phyloP scores from a whole-genome alignment of 1,140 invertebrate genomes.

The Tetramorium parvispinum region DNA sequence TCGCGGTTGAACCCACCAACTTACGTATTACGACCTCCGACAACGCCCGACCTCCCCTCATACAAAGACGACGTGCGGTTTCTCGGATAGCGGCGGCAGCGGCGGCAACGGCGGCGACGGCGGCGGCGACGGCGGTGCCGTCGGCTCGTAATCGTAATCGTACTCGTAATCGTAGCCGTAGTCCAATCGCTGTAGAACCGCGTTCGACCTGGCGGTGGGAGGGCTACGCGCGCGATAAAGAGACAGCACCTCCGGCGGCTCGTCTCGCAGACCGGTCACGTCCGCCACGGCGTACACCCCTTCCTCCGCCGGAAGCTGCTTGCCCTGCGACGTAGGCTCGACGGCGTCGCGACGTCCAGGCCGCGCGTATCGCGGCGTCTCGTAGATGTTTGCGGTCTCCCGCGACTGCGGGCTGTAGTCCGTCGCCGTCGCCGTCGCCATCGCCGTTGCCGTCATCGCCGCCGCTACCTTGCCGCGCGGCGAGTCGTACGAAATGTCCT shows the following conservation, averaged over 20 bases:
- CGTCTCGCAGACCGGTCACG: constrained; percentile 79
- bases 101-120: constrained; percentile 63
- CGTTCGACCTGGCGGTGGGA: constrained; percentile 64
- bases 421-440: neutral
- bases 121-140: constrained; percentile 64
- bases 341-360: constrained; percentile 44
- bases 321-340: constrained; percentile 32
- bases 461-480: constrained; percentile 65
- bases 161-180: constrained; percentile 81
- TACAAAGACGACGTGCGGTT: constrained; percentile 84
- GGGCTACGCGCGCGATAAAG: constrained; percentile 79
- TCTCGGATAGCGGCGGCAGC: constrained; percentile 70
- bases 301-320: constrained; percentile 66
- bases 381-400: constrained; percentile 79
- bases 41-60: constrained; percentile 60
- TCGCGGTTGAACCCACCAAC: neutral
- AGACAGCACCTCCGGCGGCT: constrained; percentile 80
- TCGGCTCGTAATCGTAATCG: constrained; percentile 80
- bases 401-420: constrained; percentile 73
- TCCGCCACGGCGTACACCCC: constrained; percentile 83
- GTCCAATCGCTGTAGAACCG: constrained; percentile 39
- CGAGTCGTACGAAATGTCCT: constrained; percentile 80
- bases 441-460: neutral
- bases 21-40: neutral
- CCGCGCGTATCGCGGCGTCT: constrained; percentile 78